A percentile compares a stretch with the other conserved stretches of the same genome.
Conservation (phyloP, 2,113 vertebrate genomes). For the Microtus pennsylvanicus region DNA sequence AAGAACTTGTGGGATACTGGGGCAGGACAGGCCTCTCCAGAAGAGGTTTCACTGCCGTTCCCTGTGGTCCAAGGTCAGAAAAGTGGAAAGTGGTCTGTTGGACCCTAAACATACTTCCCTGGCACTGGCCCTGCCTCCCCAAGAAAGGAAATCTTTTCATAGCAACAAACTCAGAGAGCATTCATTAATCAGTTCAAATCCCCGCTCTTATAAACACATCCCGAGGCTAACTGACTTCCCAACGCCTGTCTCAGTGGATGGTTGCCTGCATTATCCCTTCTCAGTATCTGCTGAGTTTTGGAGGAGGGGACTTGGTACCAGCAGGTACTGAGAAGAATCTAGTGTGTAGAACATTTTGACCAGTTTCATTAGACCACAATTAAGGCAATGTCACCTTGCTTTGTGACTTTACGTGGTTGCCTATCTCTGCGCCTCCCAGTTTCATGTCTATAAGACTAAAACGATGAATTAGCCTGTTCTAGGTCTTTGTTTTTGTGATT, state of each 20-base stretch:
- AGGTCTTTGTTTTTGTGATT: background rate
- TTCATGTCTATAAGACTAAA: background rate
- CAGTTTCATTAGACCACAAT: background rate
- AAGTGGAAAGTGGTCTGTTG: background rate
- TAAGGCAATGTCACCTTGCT: background rate
- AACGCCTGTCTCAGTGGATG: background rate
- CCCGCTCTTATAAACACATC: background rate
- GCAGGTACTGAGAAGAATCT: rapidly evolving
- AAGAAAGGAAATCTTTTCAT: background rate
- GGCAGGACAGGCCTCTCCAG: background rate
- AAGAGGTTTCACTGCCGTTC: background rate
- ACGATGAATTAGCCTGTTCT: background rate
- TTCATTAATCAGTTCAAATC: background rate
- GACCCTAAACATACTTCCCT: background rate
- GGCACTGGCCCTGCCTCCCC: background rate
- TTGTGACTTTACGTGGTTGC: background rate
- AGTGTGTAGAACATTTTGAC: background rate
- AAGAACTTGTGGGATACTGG: background rate
- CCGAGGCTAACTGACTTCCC: constrained; percentile 14
- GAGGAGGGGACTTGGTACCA: background rate
- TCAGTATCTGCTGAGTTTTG: background rate
- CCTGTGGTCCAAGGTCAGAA: background rate
- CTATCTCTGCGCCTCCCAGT: background rate
- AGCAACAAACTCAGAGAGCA: background rate
- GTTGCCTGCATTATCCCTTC: background rate